Evolutionary conservation across 2,113 vertebrate genomes (phyloP).

Genomic region (Epinephelus cyanopodus): DNA sequence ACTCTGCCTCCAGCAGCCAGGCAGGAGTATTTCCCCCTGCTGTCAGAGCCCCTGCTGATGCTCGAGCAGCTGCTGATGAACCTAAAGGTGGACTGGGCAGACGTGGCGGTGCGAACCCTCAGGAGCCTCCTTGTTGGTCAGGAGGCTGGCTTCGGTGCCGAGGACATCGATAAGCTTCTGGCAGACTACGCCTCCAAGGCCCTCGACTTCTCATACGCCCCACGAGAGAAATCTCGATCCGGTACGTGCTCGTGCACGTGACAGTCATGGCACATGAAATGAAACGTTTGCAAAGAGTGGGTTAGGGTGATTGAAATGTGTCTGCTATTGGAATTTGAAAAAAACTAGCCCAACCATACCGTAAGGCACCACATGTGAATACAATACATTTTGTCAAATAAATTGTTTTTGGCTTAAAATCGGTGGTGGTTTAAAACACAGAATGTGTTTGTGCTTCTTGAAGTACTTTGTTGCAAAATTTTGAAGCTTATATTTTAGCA

Average conservation of each 20-base stretch:
- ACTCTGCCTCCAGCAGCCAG: conserved; percentile 90
- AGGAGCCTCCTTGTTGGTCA: conserved; percentile 87
- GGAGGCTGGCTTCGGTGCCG: conserved; percentile 86
- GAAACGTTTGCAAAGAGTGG: too few species aligned
- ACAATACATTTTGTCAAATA: background rate
- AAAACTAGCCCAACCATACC: too few species aligned
- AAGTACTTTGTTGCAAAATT: too few species aligned
- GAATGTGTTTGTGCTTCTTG: background rate
- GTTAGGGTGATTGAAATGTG: too few species aligned
- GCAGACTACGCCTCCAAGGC: conserved; percentile 92
- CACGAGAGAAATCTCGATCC: conserved; percentile 88
- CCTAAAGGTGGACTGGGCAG: conserved; percentile 96
- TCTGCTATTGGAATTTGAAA: too few species aligned
- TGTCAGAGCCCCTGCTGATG: conserved; percentile 93
- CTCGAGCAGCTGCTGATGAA: conserved; percentile 98
- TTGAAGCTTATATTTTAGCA: background rate
- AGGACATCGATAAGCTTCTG: conserved; percentile 90
- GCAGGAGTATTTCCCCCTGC: conserved; percentile 90
- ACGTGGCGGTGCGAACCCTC: conserved; percentile 87
- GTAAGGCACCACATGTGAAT: background rate
- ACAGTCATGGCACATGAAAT: background rate
- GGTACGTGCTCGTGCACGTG: conserved; percentile 81
- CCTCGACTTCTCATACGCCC: conserved; percentile 91
- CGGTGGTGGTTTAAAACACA: background rate
- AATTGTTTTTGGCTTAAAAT: background rate